Evolutionary conservation across 2,888 invertebrate genomes (phyloP), one percentile per base, ranked within the genome.

Genomic region (Drosophila testacea): DNA sequence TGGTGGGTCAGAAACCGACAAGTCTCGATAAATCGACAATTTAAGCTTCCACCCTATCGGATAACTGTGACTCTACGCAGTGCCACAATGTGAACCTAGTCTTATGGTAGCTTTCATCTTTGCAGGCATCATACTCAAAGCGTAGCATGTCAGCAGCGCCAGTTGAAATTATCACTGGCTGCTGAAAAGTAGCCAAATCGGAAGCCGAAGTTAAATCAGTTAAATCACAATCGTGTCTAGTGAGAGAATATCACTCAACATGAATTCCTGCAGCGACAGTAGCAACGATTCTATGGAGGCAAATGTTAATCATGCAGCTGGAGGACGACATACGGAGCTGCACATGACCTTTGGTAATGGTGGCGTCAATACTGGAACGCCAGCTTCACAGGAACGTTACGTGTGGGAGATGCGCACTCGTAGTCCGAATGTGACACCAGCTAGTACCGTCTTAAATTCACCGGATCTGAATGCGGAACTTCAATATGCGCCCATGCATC

Each of bases 391-490:
- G 66, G 92, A 92, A 62, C 90, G 92, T 11, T 92, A 92, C 75
- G 91, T 92, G 4, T 92, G 92, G 92, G 92, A 92, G 77, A 92
- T 92, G 91, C 88, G 92, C 44, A 86, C 90, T 32, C 91, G 92
- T 41, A 92, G 92, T 64, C 92, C 92, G 11, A 92, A 92, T 66
- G 90, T 90, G 30, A 92, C 92, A n/a, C 92, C 92, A 41, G 92
- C 92, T 34, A 92, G 92, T 72, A 92, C 92, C 7, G 92, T 92
- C 57, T 77, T 92, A 2, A 92, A 92, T 74, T 92, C 92, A 11
- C 92, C 92, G 13, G 92, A 92, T 79, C 77, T 92, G 51, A 91
- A 90, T 73, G 87, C 91, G 27, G 91, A 92, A 6, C 73, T 90
- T 10, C 86, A 89, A 57, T 92, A 92, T 69, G 86, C 89, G 2